Base-by-base conservation (phyloP, 2,113 vertebrate species). In the Scortum barcoo region DNA sequence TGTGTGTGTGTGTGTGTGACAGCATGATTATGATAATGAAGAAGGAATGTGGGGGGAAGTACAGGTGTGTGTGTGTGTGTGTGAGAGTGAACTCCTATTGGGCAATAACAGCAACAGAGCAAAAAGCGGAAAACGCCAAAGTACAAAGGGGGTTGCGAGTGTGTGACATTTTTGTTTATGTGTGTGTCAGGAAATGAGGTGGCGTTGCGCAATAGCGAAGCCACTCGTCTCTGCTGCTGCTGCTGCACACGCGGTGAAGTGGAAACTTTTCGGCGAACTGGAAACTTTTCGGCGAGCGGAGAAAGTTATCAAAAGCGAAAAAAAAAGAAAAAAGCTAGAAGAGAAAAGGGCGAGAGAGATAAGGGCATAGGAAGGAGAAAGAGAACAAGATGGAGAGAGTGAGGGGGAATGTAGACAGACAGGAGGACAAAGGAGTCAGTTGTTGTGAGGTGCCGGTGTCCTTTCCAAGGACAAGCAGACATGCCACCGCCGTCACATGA, bases 391-490 rank as follows among this genome's bases (percentile, higher is more conserved):
- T 28, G 33, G 22, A 50, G 69, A 81, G 26, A 44, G 36, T 26
- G 16, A 30, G 60, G 33, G 44, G 58, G 54, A 78, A 78, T 36
- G 24, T 7, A 33, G 75, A 70, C 12, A 51, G 75, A 72, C 17
- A 44, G 20, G 42, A 11, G 77, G 72, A 93, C 91, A 89, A 85
- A 74, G 79, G 62, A 38, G 50, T 51, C 0, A 44, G 50, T 87
- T 91, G 85, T 92, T 81, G 68, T 75, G 78, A 78, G 73, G 58
- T 42, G 50, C 87, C 74, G 76, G 86, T 76, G 92, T 86, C 92
- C 89, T 89, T 88, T 73, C 67, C 89, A 92, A 93, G 89, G 92
- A 89, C 89, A 88, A 74, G 46, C 90, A 61, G 85, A 92, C 89
- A 87, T 80, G 83, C 80, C 76, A 81, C 76, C n/a, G 22, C 44